These are phyloP conservation scores for Istiophorus platypterus DNA, from an alignment of 2,113 vertebrate genomes.

Conservation along the genomic window DNA sequence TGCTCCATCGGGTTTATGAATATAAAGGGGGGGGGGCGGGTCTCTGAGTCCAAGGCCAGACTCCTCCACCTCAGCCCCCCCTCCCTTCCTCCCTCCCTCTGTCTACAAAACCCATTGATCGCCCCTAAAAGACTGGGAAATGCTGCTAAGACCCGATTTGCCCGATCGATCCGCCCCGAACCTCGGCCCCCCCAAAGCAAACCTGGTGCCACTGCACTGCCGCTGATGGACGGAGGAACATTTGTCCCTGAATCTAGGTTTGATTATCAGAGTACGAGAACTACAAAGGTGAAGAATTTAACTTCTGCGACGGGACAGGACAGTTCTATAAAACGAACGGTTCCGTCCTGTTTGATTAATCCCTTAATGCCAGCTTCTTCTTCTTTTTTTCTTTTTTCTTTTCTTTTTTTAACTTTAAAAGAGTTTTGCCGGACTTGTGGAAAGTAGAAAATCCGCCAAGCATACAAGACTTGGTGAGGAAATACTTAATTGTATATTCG, in stretches of 20 bases:
- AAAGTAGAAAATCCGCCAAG: no score
- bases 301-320: not conserved
- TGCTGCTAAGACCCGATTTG: slow-evolving; percentile 43
- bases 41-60: no score
- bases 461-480: not conserved
- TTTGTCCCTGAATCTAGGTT: slow-evolving; percentile 11
- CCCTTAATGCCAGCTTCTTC: no score
- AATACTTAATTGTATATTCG: slow-evolving; percentile 5
- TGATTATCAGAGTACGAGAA: not conserved
- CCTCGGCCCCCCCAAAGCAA: not conserved
- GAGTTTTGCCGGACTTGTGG: no score
- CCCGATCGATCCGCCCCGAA: slow-evolving; percentile 46
- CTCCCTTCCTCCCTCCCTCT: not conserved
- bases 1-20: not conserved
- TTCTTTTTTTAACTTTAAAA: no score
- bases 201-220: slow-evolving; percentile 1
- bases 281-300: not conserved
- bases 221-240: not conserved
- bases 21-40: no score
- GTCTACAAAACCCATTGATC: slow-evolving; percentile 39
- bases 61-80: not conserved
- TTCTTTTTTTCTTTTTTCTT: not conserved
- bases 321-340: not conserved
- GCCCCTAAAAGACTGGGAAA: slow-evolving; percentile 60
- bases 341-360: no score